Conservation (phyloP, 2,113 vertebrate species). For the Glaucomys volans region DNA sequence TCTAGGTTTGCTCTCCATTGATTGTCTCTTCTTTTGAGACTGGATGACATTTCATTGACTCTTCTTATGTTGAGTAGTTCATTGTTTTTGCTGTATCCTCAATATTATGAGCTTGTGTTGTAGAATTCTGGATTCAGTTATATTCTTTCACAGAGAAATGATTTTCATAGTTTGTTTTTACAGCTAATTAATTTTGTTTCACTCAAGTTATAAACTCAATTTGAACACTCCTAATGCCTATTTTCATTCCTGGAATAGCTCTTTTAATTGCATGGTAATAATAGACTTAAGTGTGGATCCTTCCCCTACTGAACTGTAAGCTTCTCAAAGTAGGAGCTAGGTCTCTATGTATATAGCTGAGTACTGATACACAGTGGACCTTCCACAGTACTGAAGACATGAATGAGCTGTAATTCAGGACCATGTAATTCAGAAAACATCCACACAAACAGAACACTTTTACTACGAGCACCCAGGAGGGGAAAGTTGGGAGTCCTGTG, state of each 20-base stretch:
- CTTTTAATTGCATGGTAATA: not conserved
- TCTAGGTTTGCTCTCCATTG: not conserved
- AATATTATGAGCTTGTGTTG: not conserved
- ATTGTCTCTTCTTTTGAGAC: not conserved
- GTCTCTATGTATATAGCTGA: not conserved
- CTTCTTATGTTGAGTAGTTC: not conserved
- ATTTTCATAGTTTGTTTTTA: not conserved
- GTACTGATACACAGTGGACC: too few relatives aligned
- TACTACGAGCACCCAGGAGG: not conserved
- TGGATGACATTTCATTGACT: not conserved
- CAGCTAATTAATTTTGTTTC: not conserved
- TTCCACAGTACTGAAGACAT: not conserved
- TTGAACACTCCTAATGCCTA: not conserved
- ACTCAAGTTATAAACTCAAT: not conserved
- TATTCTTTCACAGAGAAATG: not conserved
- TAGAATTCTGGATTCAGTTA: conserved; percentile 42
- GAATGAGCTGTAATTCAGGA: not conserved
- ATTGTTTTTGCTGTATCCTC: not conserved
- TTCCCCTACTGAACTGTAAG: not conserved
- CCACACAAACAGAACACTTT: not conserved
- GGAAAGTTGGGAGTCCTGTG: not conserved
- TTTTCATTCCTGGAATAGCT: not conserved
- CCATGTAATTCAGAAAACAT: not conserved
- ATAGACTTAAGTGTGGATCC: not conserved
- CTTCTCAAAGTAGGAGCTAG: not conserved